Conservation (phyloP, 30 jellyfish, hydroid and myxozoan genomes). For the Haliclystus octoradiatus region DNA sequence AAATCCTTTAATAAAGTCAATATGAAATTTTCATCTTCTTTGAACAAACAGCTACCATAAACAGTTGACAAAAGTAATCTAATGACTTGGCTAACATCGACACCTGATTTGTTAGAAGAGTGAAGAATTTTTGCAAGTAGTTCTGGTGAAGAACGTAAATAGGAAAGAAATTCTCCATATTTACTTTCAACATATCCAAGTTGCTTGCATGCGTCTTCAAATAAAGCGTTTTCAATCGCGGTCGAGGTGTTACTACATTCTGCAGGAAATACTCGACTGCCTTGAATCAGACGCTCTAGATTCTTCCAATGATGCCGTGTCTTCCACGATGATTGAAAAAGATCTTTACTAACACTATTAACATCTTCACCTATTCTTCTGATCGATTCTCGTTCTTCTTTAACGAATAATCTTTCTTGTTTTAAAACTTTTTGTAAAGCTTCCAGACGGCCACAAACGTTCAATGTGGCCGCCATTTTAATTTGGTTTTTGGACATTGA, state of each 20-base stretch:
- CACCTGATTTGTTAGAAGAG: slow-evolving; percentile 42
- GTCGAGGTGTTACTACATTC: slow-evolving; percentile 75
- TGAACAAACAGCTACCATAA: slow-evolving; percentile 74
- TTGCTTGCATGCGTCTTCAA: slow-evolving; percentile 77
- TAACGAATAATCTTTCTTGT: slow-evolving; percentile 66
- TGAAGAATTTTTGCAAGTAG: slow-evolving; percentile 57
- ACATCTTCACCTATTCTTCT: slow-evolving; percentile 56
- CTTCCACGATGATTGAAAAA: slow-evolving; percentile 72
- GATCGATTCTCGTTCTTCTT: slow-evolving; percentile 72
- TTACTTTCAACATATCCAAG: slow-evolving; percentile 63
- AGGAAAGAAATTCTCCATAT: slow-evolving; percentile 74
- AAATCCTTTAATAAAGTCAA: slow-evolving; percentile 36
- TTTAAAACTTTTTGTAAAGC: slow-evolving; percentile 58
- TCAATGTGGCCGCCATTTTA: slow-evolving; percentile 3
- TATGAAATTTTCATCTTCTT: slow-evolving; percentile 58
- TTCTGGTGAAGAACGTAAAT: slow-evolving; percentile 43
- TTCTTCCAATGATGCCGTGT: slow-evolving; percentile 90
- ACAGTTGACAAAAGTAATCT: slow-evolving; percentile 44
- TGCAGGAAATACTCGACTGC: slow-evolving; percentile 66
- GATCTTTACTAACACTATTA: slow-evolving; percentile 36
- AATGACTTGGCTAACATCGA: slow-evolving; percentile 40
- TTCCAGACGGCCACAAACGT: slow-evolving; percentile 13
- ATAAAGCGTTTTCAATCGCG: slow-evolving; percentile 38
- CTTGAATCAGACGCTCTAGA: slow-evolving; percentile 61
- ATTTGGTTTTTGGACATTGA: no score